Conservation (phyloP, 2,888 invertebrate genomes). For the Iphiclides podalirius region DNA sequence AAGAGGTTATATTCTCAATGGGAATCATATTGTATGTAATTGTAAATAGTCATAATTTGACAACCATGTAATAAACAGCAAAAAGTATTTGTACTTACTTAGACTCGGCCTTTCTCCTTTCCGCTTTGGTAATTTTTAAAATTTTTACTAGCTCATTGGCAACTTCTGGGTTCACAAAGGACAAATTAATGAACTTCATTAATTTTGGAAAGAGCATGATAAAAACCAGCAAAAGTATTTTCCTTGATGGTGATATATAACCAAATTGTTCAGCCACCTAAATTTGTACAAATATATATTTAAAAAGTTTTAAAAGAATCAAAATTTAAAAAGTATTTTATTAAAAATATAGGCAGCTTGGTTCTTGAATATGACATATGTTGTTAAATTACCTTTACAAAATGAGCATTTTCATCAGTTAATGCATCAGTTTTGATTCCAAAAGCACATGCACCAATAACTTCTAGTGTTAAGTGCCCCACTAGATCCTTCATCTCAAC, state of each 20-base stretch:
- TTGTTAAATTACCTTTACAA: slow-evolving; percentile 55
- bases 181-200: slow-evolving; percentile 50
- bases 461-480: slow-evolving; percentile 77
- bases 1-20: too few relatives aligned
- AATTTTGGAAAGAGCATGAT: slow-evolving; percentile 57
- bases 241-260: slow-evolving; percentile 53
- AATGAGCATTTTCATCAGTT: slow-evolving; percentile 69
- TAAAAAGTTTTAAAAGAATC: not conserved
- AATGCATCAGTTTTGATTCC: slow-evolving; percentile 75
- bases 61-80: too few relatives aligned
- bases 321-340: too few relatives aligned
- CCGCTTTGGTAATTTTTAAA: slow-evolving; percentile 58
- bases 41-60: too few relatives aligned
- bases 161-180: slow-evolving; percentile 56
- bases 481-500: slow-evolving; percentile 78
- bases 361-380: too few relatives aligned
- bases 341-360: too few relatives aligned
- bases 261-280: slow-evolving; percentile 69
- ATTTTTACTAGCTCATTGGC: slow-evolving; percentile 55
- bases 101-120: slow-evolving; percentile 48
- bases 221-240: slow-evolving; percentile 48
- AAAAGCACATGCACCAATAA: slow-evolving; percentile 80
- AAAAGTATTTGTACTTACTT: too few relatives aligned
- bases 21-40: too few relatives aligned
- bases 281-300: slow-evolving; percentile 27